phyloP scores from a whole-genome alignment of 2,113 vertebrate species.

The Plotosus lineatus region DNA sequence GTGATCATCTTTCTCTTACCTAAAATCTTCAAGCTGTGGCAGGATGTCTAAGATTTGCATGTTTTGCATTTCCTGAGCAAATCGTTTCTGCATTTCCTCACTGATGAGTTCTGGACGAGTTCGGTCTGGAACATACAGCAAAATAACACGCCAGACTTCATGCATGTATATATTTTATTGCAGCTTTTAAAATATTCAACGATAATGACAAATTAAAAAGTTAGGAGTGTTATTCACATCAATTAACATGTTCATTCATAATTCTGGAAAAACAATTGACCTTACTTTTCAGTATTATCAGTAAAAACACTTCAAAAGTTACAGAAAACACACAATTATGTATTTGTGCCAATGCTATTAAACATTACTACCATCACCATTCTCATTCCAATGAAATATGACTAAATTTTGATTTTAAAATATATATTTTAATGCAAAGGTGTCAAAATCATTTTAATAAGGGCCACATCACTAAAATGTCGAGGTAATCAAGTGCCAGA shows the following conservation, averaged over 20 bases:
- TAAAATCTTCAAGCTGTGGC: slow-evolving; percentile 85
- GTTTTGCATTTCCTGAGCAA: slow-evolving; percentile 68
- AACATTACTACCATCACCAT: too few species aligned
- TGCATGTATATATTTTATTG: neutral
- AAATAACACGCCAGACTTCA: neutral
- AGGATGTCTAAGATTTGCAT: slow-evolving; percentile 66
- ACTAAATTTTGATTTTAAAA: too few species aligned
- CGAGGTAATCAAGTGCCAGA: too few species aligned
- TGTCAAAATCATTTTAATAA: too few species aligned
- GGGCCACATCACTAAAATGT: too few species aligned
- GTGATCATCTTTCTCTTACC: slow-evolving; percentile 59
- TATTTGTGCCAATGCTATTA: too few species aligned
- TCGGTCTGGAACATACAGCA: slow-evolving; percentile 70
- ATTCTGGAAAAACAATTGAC: neutral
- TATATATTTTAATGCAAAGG: too few species aligned
- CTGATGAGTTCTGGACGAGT: slow-evolving; percentile 76
- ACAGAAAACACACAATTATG: too few species aligned
- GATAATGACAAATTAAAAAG: neutral
- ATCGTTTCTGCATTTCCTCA: slow-evolving; percentile 76
- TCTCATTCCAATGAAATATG: too few species aligned
- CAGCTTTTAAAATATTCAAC: neutral
- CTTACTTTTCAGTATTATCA: neutral
- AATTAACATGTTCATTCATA: neutral
- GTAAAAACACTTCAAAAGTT: neutral
- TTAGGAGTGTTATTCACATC: neutral